Evolutionary conservation across 2,797 vertebrate species (phyloP).

Genomic region (Selene dorsalis): DNA sequence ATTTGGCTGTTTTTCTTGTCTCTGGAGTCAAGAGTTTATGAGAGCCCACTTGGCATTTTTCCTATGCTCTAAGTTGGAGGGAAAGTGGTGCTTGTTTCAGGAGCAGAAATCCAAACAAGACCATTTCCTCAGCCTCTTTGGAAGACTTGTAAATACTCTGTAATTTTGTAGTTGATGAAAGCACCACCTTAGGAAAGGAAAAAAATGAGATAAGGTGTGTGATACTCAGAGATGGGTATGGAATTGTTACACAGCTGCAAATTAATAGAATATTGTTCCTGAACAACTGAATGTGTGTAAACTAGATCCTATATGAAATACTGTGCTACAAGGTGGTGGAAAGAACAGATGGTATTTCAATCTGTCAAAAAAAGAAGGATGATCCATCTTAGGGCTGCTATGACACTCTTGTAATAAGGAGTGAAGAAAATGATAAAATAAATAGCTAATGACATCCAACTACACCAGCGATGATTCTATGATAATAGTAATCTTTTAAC

Average conservation of each 20-base stretch:
- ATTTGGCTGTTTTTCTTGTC: neutral
- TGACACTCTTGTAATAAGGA: neutral
- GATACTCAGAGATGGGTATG: too few relatives aligned
- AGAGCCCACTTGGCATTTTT: too few relatives aligned
- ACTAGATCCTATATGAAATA: too few relatives aligned
- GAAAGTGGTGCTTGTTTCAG: neutral
- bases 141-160: neutral
- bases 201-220: too few relatives aligned
- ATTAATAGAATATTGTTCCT: too few relatives aligned
- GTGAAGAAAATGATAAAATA: conserved; percentile 2
- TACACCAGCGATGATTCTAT: neutral
- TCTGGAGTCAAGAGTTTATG: too few relatives aligned
- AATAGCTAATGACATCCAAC: conserved; percentile 1
- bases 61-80: neutral
- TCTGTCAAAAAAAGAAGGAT: too few relatives aligned
- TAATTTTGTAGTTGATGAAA: neutral
- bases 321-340: too few relatives aligned
- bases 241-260: too few relatives aligned
- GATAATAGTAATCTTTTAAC: neutral
- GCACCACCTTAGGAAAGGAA: neutral
- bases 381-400: too few relatives aligned
- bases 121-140: neutral
- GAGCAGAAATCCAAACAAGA: conserved; percentile 4
- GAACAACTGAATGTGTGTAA: too few relatives aligned
- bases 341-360: too few relatives aligned